Base-by-base conservation (phyloP, 1,140 invertebrate species). In the Cyclina sinensis region DNA sequence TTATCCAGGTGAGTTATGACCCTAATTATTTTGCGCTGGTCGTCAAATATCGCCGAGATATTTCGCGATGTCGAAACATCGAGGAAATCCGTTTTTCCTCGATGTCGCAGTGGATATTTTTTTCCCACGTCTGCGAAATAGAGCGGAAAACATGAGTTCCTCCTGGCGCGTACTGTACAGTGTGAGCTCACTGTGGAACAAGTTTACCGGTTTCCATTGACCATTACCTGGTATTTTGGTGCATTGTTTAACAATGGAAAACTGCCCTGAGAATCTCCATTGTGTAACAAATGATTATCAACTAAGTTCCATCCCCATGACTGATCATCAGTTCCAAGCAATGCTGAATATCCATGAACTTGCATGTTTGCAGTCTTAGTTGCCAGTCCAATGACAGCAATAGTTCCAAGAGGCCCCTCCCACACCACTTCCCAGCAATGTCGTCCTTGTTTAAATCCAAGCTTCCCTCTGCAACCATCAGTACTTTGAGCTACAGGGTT, bases 281-380 rank as follows among this genome's bases (percentile, higher is more conserved):
- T 99, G 94, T 99, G 99, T 91, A 99, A 96, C 70, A 99, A 97
- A 96, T 98, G 97, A 96, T 99, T 99, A 96, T 99, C 99, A 24
- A 99, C 99, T 86, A 99, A 96, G 97, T 99, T 99, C 99, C 99
- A 99, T 5, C 99, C 99, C 99, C 99, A 99, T 92, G 98, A 99
- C 95, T 99, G 97, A 94, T 99, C 98, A 96, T 99, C 98, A 62
- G 98, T 98, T 30, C 99, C 99, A 70, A 99, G 96, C 79, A 99
- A 96, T 7, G 98, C 98, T 43, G 99, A 97, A 96, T 99, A 99
- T 87, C 99, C 99, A 93, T 98, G 98, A 95, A 98, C 98, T 90
- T 97, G 96, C 70, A 99, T 95, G 37, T 98, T 97, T 27, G 99
- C 98, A 94, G 99, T 98, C 96, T 98, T 99, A 3, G 99, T 99